Conservation (phyloP, 2,113 vertebrate species). For the Pseudorasbora parva region DNA sequence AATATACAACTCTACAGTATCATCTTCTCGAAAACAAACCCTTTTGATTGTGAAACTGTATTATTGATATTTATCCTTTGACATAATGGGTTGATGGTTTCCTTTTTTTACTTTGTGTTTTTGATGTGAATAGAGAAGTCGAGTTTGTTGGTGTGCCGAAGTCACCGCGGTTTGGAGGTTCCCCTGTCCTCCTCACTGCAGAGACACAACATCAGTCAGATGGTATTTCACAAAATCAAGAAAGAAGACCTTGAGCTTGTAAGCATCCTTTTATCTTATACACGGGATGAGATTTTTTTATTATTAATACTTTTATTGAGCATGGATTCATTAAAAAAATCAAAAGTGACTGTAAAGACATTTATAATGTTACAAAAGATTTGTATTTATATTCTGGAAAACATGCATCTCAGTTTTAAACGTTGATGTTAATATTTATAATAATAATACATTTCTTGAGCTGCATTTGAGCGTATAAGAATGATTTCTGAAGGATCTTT, state of each 20-base stretch:
- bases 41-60: not conserved
- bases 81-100: not conserved
- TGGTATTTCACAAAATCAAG: slow-evolving; percentile 98
- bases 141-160: slow-evolving; percentile 91
- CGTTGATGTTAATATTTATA: not conserved
- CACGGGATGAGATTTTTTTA: not conserved
- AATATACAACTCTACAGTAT: not conserved
- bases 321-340: not conserved
- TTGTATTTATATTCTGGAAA: too few species aligned
- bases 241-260: slow-evolving; percentile 93
- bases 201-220: slow-evolving; percentile 92
- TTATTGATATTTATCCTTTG: not conserved
- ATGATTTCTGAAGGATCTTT: not conserved
- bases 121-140: slow-evolving; percentile 84
- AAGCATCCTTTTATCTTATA: slow-evolving; percentile 65
- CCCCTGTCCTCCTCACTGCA: slow-evolving; percentile 82
- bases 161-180: slow-evolving; percentile 83
- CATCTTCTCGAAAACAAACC: not conserved
- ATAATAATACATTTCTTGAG: not conserved
- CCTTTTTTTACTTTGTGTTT: not conserved
- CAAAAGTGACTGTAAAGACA: not conserved
- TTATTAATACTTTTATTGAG: not conserved
- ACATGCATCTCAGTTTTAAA: too few species aligned
- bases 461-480: not conserved
- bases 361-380: not conserved